Conservation (phyloP, 2,113 vertebrate species). For the Psittacara wagleri region DNA sequence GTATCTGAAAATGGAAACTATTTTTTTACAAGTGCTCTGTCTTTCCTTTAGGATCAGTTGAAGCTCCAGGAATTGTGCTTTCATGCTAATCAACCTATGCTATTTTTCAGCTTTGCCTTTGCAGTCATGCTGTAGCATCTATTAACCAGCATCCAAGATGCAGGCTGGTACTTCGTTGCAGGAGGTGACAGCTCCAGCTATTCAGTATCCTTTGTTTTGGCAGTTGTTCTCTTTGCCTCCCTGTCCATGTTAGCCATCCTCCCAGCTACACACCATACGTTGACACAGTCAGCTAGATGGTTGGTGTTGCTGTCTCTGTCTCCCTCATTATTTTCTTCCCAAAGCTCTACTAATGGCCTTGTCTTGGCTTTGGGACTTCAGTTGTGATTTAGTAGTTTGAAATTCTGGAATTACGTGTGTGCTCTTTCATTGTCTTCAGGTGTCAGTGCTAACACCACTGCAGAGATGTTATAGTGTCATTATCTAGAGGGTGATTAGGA, state of each 20-base stretch:
- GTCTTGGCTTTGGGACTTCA: background rate
- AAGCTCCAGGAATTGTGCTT: background rate
- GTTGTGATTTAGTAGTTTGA: background rate
- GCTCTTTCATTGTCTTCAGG: background rate
- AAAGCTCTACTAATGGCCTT: background rate
- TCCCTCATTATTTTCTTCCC: background rate
- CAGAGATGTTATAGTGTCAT: background rate
- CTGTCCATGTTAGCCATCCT: background rate
- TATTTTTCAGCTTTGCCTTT: background rate
- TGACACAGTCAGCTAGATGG: background rate
- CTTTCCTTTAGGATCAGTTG: background rate
- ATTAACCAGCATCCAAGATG: background rate
- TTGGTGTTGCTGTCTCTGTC: background rate
- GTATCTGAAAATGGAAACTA: background rate
- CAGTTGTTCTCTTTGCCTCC: background rate
- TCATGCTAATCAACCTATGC: background rate
- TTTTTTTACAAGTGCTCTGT: background rate
- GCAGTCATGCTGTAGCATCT: background rate
- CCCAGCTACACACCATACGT: accelerated
- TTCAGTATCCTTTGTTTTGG: background rate
- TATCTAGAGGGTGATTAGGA: background rate
- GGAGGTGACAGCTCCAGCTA: background rate
- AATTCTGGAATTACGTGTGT: background rate
- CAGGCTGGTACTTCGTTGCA: background rate
- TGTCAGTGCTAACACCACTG: background rate